Evolutionary conservation across 2,888 invertebrate genomes (phyloP).

Genomic region (Choreutis nemorana): DNA sequence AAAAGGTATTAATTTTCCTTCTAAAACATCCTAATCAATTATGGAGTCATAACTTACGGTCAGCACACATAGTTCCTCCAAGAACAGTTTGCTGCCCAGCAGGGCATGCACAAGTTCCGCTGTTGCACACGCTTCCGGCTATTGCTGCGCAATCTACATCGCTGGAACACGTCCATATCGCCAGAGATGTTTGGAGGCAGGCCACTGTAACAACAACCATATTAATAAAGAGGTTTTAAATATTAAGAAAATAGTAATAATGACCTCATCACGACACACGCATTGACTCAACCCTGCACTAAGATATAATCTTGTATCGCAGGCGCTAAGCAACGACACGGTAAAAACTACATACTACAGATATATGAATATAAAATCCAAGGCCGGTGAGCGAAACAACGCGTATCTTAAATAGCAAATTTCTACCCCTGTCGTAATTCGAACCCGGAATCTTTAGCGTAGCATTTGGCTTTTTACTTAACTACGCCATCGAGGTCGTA

Average conservation of each 20-base stretch:
- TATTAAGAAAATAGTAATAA: neutral
- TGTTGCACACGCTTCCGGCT: conserved; percentile 24
- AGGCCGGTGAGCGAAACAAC: too few relatives aligned
- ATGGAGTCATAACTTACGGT: conserved; percentile 8
- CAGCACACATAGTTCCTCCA: conserved; percentile 9
- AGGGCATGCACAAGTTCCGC: conserved; percentile 15
- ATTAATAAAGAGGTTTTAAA: neutral
- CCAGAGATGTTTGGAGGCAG: conserved; percentile 8
- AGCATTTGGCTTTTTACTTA: too few relatives aligned
- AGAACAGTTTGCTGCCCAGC: conserved; percentile 6
- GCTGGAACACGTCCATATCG: conserved; percentile 27
- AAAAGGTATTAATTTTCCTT: neutral
- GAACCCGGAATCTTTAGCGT: too few relatives aligned
- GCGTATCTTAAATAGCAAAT: too few relatives aligned
- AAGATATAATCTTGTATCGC: too few relatives aligned
- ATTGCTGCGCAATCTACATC: conserved; percentile 29
- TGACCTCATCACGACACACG: too few relatives aligned
- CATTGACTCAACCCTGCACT: too few relatives aligned
- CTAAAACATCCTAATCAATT: neutral
- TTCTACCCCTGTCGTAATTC: too few relatives aligned
- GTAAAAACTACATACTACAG: too few relatives aligned
- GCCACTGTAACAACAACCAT: neutral
- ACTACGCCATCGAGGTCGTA: too few relatives aligned
- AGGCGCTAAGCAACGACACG: too few relatives aligned
- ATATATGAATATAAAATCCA: too few relatives aligned